A percentile compares a stretch with the other conserved stretches of the same genome.
phyloP scores from a whole-genome alignment of 2,888 invertebrate species.

The Conus canariensis region DNA sequence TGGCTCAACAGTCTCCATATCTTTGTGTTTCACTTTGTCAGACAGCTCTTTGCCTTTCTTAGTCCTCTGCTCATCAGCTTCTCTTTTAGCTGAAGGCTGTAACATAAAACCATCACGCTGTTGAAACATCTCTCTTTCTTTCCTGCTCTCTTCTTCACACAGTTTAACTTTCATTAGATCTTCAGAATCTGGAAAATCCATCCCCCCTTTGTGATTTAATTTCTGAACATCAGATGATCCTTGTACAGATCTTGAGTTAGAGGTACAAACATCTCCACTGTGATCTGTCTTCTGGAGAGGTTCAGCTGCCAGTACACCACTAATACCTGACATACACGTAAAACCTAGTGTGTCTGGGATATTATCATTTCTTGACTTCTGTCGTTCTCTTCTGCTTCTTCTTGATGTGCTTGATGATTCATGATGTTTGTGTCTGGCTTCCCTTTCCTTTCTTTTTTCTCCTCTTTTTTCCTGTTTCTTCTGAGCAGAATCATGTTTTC shows the following conservation, averaged over 20 bases:
- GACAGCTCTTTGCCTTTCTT: not conserved
- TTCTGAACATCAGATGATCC: not conserved
- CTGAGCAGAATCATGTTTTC: constrained; percentile 1
- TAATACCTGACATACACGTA: too few species aligned
- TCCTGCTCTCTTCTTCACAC: not conserved
- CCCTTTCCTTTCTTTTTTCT: constrained; percentile 12
- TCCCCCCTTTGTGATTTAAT: not conserved
- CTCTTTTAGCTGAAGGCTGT: not conserved
- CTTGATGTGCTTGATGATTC: not conserved
- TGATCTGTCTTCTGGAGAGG: not conserved
- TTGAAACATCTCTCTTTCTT: not conserved
- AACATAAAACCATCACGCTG: not conserved
- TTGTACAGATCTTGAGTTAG: not conserved
- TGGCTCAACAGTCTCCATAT: not conserved
- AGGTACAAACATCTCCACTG: not conserved
- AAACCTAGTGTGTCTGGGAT: too few species aligned
- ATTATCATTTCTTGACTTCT: not conserved
- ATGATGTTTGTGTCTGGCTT: constrained; percentile 26
- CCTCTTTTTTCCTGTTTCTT: not conserved
- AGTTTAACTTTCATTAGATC: not conserved
- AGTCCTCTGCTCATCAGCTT: not conserved
- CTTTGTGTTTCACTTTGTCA: constrained; percentile 6
- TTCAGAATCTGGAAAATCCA: not conserved
- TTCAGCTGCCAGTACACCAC: not conserved
- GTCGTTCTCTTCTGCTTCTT: constrained; percentile 31